Percentiles rank a stretch among this genome's conserved stretches.
phyloP scores from a whole-genome alignment of 2,113 vertebrate species.

The Neodontobutis hainanensis region DNA sequence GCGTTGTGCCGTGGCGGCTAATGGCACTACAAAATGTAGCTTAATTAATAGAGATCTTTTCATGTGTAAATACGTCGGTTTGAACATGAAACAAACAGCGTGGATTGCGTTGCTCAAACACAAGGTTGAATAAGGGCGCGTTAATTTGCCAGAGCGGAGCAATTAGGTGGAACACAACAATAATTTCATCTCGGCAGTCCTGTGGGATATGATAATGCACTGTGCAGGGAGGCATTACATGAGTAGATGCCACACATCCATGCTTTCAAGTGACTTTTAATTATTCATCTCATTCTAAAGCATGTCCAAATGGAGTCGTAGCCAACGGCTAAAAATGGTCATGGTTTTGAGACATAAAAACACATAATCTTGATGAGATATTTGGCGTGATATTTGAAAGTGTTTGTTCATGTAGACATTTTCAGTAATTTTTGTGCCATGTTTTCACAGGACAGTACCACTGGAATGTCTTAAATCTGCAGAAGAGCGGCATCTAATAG shows the following conservation, averaged over 20 bases:
- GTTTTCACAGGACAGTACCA: too few relatives aligned
- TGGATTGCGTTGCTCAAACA: conserved; percentile 59
- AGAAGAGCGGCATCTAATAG: too few relatives aligned
- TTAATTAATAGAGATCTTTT: conserved; percentile 72
- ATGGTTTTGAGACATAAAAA: not conserved
- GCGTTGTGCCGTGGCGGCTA: conserved; percentile 14
- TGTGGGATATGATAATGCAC: conserved; percentile 74
- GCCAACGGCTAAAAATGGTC: conserved; percentile 34
- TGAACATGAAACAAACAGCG: conserved; percentile 73
- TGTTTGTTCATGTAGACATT: not conserved
- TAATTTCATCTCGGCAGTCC: conserved; percentile 73
- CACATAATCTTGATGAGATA: not conserved
- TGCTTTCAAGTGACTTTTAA: conserved; percentile 73
- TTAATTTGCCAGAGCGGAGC: conserved; percentile 74
- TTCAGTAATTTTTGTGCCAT: too few relatives aligned
- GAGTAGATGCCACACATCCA: conserved; percentile 38
- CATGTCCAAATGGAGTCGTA: conserved; percentile 45
- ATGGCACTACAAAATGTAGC: conserved; percentile 30
- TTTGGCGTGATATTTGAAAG: not conserved
- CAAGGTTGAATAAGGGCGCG: conserved; percentile 69
- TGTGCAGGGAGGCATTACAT: conserved; percentile 40
- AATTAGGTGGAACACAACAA: conserved; percentile 77
- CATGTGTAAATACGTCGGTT: conserved; percentile 72
- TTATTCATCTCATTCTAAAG: conserved; percentile 62
- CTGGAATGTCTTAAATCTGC: too few relatives aligned